phyloP scores from a whole-genome alignment of 2,888 invertebrate species.

The Eustalomyia histrio region DNA sequence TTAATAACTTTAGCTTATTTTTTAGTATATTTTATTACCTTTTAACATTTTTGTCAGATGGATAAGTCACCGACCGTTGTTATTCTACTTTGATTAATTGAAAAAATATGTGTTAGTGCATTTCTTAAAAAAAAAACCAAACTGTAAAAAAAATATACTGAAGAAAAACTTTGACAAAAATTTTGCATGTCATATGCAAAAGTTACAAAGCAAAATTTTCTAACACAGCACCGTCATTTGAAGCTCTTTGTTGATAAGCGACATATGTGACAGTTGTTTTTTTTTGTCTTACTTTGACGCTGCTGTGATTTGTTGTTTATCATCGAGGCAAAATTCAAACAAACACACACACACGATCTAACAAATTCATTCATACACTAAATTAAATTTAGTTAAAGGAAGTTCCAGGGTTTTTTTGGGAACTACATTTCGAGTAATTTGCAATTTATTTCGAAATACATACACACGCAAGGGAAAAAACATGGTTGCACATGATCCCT shows the following conservation, averaged over 20 bases:
- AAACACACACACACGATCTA: slow-evolving; percentile 8
- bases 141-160: slow-evolving; percentile 17
- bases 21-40: slow-evolving; percentile 55
- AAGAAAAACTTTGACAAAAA: slow-evolving; percentile 58
- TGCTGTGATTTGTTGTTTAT: slow-evolving; percentile 57
- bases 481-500: too few species aligned
- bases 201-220: slow-evolving; percentile 59
- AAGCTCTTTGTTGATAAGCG: slow-evolving; percentile 55
- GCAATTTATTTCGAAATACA: too few species aligned
- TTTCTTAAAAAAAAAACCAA: slow-evolving; percentile 33
- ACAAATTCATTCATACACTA: not conserved
- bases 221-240: slow-evolving; percentile 53
- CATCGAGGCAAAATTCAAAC: slow-evolving; percentile 19
- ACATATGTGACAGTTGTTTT: slow-evolving; percentile 57
- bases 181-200: slow-evolving; percentile 63
- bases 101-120: slow-evolving; percentile 52
- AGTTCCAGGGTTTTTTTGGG: too few species aligned
- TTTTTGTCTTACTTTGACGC: slow-evolving; percentile 47
- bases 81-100: slow-evolving; percentile 61
- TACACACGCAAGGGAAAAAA: too few species aligned
- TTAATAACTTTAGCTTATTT: not conserved
- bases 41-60: slow-evolving; percentile 44
- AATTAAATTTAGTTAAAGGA: not conserved
- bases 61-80: slow-evolving; percentile 48
- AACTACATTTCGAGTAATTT: too few species aligned